Evolutionary conservation across 2,888 invertebrate species (phyloP).

Genomic region (Tetanocera ferruginea): DNA sequence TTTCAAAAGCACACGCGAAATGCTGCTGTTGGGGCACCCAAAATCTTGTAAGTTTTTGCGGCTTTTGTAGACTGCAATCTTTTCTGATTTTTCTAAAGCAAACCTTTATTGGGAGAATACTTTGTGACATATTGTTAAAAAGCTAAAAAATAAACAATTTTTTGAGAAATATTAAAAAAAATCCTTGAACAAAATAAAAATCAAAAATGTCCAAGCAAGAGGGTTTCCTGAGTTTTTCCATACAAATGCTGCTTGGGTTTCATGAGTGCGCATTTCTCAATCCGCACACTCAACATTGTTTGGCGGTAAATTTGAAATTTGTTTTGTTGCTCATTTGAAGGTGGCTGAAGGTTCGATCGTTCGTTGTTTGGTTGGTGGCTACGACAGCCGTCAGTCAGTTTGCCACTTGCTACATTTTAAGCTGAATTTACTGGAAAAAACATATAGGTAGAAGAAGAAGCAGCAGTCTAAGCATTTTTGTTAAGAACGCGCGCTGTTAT

Average conservation of each 20-base stretch:
- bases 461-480: neutral
- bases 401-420: conserved; percentile 5
- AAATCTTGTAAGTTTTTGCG: neutral
- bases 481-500: conserved; percentile 3
- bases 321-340: conserved; percentile 48
- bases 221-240: conserved; percentile 78
- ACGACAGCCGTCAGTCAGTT: conserved; percentile 3
- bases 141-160: conserved; percentile 43
- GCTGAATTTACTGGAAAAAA: conserved; percentile 3
- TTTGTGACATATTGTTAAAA: conserved; percentile 31
- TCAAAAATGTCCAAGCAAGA: conserved; percentile 69
- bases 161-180: conserved; percentile 48
- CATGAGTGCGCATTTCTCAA: conserved; percentile 65
- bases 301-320: conserved; percentile 70
- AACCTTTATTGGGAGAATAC: conserved; percentile 50
- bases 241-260: conserved; percentile 68
- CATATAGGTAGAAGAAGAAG: neutral
- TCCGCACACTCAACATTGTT: conserved; percentile 57
- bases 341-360: conserved; percentile 39
- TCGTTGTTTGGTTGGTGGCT: conserved; percentile 26
- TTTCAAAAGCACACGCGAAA: conserved; percentile 65
- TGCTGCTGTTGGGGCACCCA: conserved; percentile 18
- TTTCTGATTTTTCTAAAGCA: conserved; percentile 7
- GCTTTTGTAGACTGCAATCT: conserved; percentile 1
- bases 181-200: conserved; percentile 60